Percentiles rank a stretch among this genome's conserved stretches.
These are phyloP conservation scores for Zaprionus lineosus DNA, from an alignment of 2,888 invertebrate genomes.

Conservation along the genomic window DNA sequence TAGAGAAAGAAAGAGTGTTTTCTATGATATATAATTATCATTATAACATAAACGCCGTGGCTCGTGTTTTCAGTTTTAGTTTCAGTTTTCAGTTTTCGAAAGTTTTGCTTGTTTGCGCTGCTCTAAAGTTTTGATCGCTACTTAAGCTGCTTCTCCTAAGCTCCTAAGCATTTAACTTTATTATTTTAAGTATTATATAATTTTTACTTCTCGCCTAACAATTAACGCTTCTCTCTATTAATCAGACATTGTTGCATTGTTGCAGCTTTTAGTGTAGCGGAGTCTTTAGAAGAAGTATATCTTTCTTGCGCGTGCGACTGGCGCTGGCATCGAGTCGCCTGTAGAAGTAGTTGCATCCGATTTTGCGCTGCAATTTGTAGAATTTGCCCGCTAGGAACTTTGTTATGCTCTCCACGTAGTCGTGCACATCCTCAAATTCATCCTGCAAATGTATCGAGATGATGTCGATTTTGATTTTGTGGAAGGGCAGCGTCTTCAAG, in stretches of 20 bases:
- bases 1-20: constrained; percentile 7
- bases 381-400: constrained; percentile 82
- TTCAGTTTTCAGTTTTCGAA: constrained; percentile 39
- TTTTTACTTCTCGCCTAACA: constrained; percentile 33
- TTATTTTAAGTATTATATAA: constrained; percentile 32
- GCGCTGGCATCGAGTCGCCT: constrained; percentile 73
- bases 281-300: constrained; percentile 76
- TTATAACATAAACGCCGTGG: constrained; percentile 69
- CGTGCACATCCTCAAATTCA: constrained; percentile 78
- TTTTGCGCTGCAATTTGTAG: constrained; percentile 81
- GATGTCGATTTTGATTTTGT: constrained; percentile 81
- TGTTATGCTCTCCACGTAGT: constrained; percentile 81
- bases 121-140: constrained; percentile 31
- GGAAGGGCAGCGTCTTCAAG: constrained; percentile 82
- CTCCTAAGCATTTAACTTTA: constrained; percentile 31
- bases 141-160: constrained; percentile 7
- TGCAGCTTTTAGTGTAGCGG: constrained; percentile 53
- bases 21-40: constrained; percentile 68
- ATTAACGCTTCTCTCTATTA: constrained; percentile 37
- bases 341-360: constrained; percentile 82
- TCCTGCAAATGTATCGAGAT: constrained; percentile 83
- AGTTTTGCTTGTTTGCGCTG: constrained; percentile 17
- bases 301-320: constrained; percentile 82
- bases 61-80: constrained; percentile 27
- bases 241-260: constrained; percentile 13